phyloP scores from a whole-genome alignment of 2,113 vertebrate genomes.

The Hippocampus mohnikei region DNA sequence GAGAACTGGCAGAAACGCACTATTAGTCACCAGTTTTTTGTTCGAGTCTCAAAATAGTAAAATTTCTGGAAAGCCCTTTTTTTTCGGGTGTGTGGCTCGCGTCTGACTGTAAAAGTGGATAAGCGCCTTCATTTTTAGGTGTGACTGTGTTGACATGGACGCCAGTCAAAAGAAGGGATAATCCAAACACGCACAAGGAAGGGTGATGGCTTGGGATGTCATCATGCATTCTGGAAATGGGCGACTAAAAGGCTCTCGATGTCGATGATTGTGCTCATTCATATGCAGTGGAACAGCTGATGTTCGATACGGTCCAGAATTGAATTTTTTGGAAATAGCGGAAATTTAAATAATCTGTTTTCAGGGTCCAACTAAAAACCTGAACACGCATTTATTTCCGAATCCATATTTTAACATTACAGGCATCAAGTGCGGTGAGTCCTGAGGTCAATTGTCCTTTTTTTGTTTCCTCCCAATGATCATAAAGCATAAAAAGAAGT shows the following conservation, averaged over 20 bases:
- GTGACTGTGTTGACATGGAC: conserved; percentile 60
- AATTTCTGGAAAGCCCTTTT: conserved; percentile 38
- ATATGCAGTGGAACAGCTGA: not conserved
- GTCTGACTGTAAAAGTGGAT: conserved; percentile 41
- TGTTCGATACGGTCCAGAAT: not conserved
- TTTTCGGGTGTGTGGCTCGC: not conserved
- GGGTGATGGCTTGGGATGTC: not conserved
- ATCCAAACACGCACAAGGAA: conserved; percentile 31
- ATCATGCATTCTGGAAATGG: conserved; percentile 46
- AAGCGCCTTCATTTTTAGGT: conserved; percentile 60
- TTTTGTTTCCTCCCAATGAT: no score
- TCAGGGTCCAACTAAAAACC: not conserved
- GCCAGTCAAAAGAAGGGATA: conserved; percentile 59
- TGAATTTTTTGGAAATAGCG: not conserved
- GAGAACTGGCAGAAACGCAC: conserved; percentile 68
- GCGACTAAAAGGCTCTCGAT: not conserved
- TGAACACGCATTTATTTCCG: not conserved
- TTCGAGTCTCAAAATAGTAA: conserved; percentile 60
- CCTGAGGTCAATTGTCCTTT: not conserved
- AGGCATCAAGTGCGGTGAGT: not conserved
- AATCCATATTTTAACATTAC: no score
- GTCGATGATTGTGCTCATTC: not conserved
- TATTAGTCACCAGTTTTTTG: conserved; percentile 71
- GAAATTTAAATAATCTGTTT: not conserved
- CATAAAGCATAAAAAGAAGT: no score